Conservation (phyloP, 2,888 invertebrate genomes). For the Subacronicta megacephala region DNA sequence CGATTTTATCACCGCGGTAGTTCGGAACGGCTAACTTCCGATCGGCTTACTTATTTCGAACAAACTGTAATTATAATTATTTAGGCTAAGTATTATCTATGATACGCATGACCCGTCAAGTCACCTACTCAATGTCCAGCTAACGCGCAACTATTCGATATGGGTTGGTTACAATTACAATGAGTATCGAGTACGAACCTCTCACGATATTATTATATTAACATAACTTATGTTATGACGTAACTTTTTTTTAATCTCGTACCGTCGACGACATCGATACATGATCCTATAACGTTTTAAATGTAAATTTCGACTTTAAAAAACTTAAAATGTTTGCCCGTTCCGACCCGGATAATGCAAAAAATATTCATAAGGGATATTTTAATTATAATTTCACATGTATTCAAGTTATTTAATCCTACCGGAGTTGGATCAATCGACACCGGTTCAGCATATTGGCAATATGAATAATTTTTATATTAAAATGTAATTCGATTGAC, state of each 20-base stretch:
- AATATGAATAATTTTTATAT: slow-evolving; percentile 67
- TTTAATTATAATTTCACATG: slow-evolving; percentile 80
- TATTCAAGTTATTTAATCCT: slow-evolving; percentile 72
- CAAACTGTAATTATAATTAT: too few species aligned
- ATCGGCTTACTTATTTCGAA: too few species aligned
- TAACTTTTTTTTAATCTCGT: slow-evolving; percentile 43
- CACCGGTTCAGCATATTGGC: slow-evolving; percentile 52
- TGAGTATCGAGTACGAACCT: slow-evolving; percentile 8
- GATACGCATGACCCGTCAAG: too few species aligned
- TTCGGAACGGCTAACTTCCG: too few species aligned
- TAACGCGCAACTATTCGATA: background rate
- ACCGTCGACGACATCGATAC: slow-evolving; percentile 42
- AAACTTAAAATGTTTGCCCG: slow-evolving; percentile 73
- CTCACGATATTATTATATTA: slow-evolving; percentile 45
- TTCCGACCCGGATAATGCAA: slow-evolving; percentile 60
- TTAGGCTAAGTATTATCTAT: too few species aligned
- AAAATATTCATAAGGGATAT: slow-evolving; percentile 74
- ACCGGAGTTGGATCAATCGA: slow-evolving; percentile 64
- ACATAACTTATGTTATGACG: slow-evolving; percentile 40
- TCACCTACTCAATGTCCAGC: slow-evolving; percentile 16
- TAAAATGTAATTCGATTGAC: slow-evolving; percentile 64
- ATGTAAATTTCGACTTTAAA: slow-evolving; percentile 75
- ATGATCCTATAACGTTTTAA: slow-evolving; percentile 67
- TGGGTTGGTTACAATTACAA: background rate
- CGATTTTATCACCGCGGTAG: too few species aligned